A percentile compares a stretch with the other conserved stretches of the same genome.
These are phyloP conservation scores for Albula glossodonta DNA, from an alignment of 2,113 vertebrate genomes.

Conservation along the genomic window DNA sequence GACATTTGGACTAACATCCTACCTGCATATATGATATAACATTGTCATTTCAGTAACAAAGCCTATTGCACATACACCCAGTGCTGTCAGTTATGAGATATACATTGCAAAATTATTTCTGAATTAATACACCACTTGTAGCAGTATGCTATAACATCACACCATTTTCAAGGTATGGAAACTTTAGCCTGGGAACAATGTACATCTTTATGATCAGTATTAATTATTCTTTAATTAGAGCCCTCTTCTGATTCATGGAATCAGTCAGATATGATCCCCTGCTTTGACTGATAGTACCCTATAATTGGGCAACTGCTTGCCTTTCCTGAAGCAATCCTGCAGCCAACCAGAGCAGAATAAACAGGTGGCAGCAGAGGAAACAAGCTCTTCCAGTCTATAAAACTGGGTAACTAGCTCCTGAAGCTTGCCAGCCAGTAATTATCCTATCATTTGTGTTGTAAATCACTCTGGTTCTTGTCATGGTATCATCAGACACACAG, in stretches of 20 bases:
- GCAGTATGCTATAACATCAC: neutral
- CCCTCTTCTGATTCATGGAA: constrained; percentile 55
- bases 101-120: no score
- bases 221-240: constrained; percentile 62
- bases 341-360: constrained; percentile 56
- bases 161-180: neutral
- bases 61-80: no score
- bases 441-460: constrained; percentile 61
- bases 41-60: no score
- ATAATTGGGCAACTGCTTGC: constrained; percentile 49
- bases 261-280: constrained; percentile 49
- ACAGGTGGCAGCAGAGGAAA: constrained; percentile 65
- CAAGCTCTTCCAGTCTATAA: constrained; percentile 69
- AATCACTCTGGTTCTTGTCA: constrained; percentile 62
- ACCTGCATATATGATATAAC: no score
- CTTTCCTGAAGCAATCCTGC: constrained; percentile 44
- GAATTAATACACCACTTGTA: no score
- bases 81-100: no score
- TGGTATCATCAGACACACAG: constrained; percentile 47
- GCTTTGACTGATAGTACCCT: constrained; percentile 49
- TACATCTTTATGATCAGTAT: constrained; percentile 36
- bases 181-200: neutral
- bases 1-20: no score
- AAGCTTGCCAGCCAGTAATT: constrained; percentile 60
- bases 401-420: constrained; percentile 55